These are phyloP conservation scores for Promerops cafer DNA, from an alignment of 2,113 vertebrate genomes.

Conservation along the genomic window DNA sequence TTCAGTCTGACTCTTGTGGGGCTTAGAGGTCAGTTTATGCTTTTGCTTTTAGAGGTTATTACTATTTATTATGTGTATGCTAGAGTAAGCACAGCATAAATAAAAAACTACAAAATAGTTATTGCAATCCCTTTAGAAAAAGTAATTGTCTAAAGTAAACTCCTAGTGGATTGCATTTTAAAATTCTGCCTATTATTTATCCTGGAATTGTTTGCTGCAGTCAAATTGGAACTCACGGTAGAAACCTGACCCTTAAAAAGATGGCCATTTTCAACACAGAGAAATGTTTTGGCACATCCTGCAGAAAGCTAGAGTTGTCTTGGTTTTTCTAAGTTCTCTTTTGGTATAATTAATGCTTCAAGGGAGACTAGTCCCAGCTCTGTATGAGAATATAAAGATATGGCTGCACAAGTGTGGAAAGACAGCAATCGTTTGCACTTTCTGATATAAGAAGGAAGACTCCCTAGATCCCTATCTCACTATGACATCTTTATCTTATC, in stretches of 20 bases:
- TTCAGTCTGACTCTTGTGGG: neutral
- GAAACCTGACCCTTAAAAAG: neutral
- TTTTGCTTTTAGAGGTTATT: neutral
- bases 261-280: neutral
- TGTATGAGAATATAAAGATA: neutral
- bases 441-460: neutral
- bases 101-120: neutral
- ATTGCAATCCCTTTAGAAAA: neutral
- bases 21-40: constrained; percentile 1
- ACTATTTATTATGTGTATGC: neutral
- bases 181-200: neutral
- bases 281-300: neutral
- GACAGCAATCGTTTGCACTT: neutral
- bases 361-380: neutral
- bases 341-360: neutral
- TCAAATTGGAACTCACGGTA: neutral
- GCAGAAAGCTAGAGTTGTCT: neutral
- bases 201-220: neutral
- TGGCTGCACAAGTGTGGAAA: neutral
- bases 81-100: neutral
- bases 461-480: neutral
- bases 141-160: neutral
- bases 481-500: neutral
- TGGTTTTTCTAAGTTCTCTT: neutral
- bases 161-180: neutral